These are phyloP conservation scores for Epinotia demarniana DNA, from an alignment of 2,888 invertebrate genomes.

Conservation along the genomic window DNA sequence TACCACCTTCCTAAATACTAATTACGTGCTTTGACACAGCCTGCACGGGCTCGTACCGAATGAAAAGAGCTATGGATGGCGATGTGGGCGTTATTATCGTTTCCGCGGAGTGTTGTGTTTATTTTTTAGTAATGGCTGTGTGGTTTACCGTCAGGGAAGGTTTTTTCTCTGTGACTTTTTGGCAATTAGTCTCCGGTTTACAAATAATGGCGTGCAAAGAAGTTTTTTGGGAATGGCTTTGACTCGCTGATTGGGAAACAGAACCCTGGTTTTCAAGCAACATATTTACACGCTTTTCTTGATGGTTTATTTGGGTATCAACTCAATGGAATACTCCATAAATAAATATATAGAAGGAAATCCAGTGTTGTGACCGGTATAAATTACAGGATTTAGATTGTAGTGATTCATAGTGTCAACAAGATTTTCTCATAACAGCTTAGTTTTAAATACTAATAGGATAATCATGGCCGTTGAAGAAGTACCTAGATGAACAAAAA, in stretches of 20 bases:
- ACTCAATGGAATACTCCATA: neutral
- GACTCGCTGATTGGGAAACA: neutral
- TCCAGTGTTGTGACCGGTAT: neutral
- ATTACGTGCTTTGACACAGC: constrained; percentile 85
- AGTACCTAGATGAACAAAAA: constrained; percentile 6
- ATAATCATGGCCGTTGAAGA: neutral
- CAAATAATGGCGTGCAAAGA: constrained; percentile 38
- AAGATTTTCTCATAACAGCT: neutral
- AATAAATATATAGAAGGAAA: neutral
- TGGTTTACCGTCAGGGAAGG: constrained; percentile 50
- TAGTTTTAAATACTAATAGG: neutral
- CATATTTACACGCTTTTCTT: neutral
- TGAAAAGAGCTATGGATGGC: constrained; percentile 79
- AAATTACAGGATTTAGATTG: neutral
- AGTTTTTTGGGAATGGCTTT: constrained; percentile 15
- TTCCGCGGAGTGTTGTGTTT: constrained; percentile 63
- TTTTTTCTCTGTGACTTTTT: constrained; percentile 39
- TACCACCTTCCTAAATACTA: constrained; percentile 85
- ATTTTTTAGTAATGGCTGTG: constrained; percentile 68
- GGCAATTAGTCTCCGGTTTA: constrained; percentile 41
- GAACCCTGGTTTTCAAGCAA: neutral
- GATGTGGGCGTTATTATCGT: constrained; percentile 77
- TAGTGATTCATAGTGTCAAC: neutral
- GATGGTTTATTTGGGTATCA: neutral
- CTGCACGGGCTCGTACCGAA: constrained; percentile 76